Base-by-base conservation (phyloP, 2,797 vertebrate genomes). In the Adelosebastes latens region DNA sequence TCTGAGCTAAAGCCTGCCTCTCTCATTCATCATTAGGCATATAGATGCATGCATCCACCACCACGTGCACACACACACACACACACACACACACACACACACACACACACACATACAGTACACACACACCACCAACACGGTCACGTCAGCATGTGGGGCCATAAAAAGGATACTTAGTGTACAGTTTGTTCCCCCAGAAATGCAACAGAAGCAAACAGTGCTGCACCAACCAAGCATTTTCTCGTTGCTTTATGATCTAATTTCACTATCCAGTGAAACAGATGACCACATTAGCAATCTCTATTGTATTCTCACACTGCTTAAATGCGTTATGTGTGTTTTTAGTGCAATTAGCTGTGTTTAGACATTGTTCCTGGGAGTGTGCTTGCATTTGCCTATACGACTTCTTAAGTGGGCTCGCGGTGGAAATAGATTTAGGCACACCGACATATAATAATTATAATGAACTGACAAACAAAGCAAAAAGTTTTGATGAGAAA, bases 181-280 rank as follows among this genome's bases (percentile, higher is more conserved):
- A 86, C 75, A 88, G 82, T 87, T 88, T 85, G 73, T 82, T 87
- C 77, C 60, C 61, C 79, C 82, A 91, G 89, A 92, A 93, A 87
- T 87, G 87, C 88, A 88, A 88, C 89, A 86, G 88, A 91, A 78
- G 90, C 92, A 94, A 94, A 94, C 91, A 90, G 81, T 66, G 84
- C 88, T 88, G 87, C 85, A 92, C 85, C 82, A 89, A 88, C 88
- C 81, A 83, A 92, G 92, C 92, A 89, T 86, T 94, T 85, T 76
- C 75, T 84, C 4, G 53, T 87, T 92, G 87, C 89, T 95, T 95
- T 95, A 94, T 91, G 88, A 92, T 87, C 90, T 88, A 84, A 92
- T 94, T 94, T 94, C 87, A 90, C 88, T 91, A 92, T 93, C 89
- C 87, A 77, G 77, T 84, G 88, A 91, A 94, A 94, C 91, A 89